These are phyloP conservation scores for Drosophila bocqueti DNA, from an alignment of 1,140 invertebrate genomes.

Conservation along the genomic window DNA sequence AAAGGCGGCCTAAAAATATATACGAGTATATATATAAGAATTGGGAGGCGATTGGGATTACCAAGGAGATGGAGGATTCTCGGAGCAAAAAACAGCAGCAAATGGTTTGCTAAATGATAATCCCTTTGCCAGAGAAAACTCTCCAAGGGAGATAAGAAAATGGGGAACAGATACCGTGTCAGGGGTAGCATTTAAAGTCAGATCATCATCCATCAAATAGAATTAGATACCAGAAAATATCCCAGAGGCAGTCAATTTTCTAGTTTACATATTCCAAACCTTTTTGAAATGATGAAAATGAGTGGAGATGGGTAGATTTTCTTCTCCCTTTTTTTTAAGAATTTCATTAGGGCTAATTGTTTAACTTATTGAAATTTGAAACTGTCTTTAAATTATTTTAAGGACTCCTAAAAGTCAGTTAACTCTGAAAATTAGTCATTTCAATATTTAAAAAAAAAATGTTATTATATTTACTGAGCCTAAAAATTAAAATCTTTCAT, in stretches of 20 bases:
- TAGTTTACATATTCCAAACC: not conserved
- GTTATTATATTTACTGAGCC: not conserved
- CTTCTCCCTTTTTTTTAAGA: not conserved
- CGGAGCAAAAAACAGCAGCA: conserved; percentile 3
- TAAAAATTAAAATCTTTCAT: not conserved
- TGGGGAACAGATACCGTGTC: not conserved
- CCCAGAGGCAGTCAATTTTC: not conserved
- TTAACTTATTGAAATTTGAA: too few species aligned
- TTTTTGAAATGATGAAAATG: not conserved
- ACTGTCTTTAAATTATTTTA: too few species aligned
- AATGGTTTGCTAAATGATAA: conserved; percentile 45
- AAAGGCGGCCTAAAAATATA: conserved; percentile 2
- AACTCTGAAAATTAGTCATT: not conserved
- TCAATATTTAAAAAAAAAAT: not conserved
- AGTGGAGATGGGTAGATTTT: not conserved
- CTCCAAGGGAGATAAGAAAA: conserved; percentile 1
- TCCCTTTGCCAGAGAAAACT: conserved; percentile 3
- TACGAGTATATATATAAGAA: not conserved
- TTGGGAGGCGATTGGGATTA: not conserved
- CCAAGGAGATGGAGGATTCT: not conserved
- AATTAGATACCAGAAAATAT: conserved; percentile 14
- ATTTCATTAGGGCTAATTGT: not conserved
- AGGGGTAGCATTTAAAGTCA: conserved; percentile 12
- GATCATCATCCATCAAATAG: conserved; percentile 27
- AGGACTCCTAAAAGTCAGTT: too few species aligned